Percentiles rank a stretch among this genome's conserved stretches.
phyloP scores from a whole-genome alignment of 2,888 invertebrate species.

The Stenodera caucasica region DNA sequence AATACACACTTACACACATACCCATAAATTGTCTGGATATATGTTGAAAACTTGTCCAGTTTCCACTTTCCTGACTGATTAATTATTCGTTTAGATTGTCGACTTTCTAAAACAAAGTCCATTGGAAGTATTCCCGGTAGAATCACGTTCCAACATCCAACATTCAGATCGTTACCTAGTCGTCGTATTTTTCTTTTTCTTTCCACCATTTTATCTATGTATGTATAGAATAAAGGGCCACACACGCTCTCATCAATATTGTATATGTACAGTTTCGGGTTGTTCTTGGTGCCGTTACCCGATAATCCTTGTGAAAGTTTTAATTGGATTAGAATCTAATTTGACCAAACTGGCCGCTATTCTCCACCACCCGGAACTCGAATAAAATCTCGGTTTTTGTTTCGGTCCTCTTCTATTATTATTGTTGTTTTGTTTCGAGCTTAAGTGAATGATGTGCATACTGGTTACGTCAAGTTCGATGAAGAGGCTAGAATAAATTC shows the following conservation, averaged over 20 bases:
- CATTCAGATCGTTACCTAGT: constrained; percentile 4
- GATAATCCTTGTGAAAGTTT: constrained; percentile 54
- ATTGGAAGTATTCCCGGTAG: neutral
- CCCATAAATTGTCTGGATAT: too few relatives aligned
- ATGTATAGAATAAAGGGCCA: constrained; percentile 20
- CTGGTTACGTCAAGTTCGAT: constrained; percentile 41
- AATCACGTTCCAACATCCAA: neutral
- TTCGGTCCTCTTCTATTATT: too few relatives aligned
- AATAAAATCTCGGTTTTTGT: too few relatives aligned
- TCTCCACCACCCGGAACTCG: constrained; percentile 7
- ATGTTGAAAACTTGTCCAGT: neutral
- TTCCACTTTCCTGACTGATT: neutral
- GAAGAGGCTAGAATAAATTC: constrained; percentile 51
- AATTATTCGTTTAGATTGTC: constrained; percentile 6
- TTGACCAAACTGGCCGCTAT: constrained; percentile 55
- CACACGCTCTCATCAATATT: constrained; percentile 50
- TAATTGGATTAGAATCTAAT: constrained; percentile 59
- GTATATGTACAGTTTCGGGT: constrained; percentile 39
- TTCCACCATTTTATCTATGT: neutral
- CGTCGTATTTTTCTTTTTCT: constrained; percentile 4
- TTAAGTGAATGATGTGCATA: constrained; percentile 7
- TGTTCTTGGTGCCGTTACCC: constrained; percentile 35
- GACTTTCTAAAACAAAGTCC: constrained; percentile 3
- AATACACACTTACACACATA: too few relatives aligned
- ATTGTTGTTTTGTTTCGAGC: neutral